Percentiles rank a stretch among this genome's conserved stretches.
Evolutionary conservation across 2,888 invertebrate species (phyloP).

Genomic region (Ectemnius cavifrons): DNA sequence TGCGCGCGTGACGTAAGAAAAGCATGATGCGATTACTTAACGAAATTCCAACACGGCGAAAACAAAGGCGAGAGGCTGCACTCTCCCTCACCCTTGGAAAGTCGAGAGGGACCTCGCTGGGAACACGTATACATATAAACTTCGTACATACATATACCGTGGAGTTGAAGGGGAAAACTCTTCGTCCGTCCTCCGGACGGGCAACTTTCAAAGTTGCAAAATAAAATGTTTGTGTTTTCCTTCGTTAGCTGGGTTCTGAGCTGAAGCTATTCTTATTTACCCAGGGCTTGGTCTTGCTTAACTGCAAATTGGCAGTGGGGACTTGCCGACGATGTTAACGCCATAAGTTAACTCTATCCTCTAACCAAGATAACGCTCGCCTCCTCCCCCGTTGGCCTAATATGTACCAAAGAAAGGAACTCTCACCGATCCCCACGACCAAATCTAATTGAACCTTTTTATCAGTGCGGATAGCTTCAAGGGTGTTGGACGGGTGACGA

Average conservation of each 20-base stretch:
- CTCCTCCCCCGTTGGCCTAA: neutral
- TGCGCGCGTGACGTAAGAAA: neutral
- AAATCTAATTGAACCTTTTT: slow-evolving; percentile 1
- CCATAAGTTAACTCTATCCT: slow-evolving; percentile 6
- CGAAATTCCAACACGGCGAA: slow-evolving; percentile 2
- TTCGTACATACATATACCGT: neutral
- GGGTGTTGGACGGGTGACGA: neutral
- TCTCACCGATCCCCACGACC: neutral
- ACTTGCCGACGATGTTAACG: neutral
- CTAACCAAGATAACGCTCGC: neutral
- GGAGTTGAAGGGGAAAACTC: slow-evolving; percentile 18
- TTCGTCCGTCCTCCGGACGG: too few relatives aligned
- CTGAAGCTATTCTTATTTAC: neutral
- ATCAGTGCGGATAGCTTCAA: neutral
- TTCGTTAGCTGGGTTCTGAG: slow-evolving; percentile 34
- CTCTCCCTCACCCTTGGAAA: too few relatives aligned
- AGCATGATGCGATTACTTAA: slow-evolving; percentile 5
- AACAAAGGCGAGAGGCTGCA: slow-evolving; percentile 6
- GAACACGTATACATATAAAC: too few relatives aligned
- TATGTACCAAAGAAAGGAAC: neutral
- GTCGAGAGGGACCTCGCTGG: too few relatives aligned
- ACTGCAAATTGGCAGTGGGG: slow-evolving; percentile 12
- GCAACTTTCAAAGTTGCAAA: slow-evolving; percentile 30
- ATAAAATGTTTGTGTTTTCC: slow-evolving; percentile 40
- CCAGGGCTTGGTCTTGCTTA: slow-evolving; percentile 20